Conservation (phyloP, 2,113 vertebrate species). For the Percopsis transmontana region DNA sequence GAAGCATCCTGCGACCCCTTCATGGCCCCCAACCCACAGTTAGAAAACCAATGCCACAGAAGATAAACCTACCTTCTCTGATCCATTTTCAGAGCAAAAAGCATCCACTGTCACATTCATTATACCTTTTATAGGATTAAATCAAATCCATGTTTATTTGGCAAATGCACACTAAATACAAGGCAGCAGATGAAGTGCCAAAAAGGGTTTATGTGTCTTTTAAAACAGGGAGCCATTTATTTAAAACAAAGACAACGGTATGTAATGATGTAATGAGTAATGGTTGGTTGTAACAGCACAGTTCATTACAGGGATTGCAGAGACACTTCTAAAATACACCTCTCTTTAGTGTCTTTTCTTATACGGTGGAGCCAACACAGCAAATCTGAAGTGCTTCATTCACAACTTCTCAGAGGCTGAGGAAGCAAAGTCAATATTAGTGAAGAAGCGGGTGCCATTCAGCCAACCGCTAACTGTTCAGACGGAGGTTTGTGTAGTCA, state of each 20-base stretch:
- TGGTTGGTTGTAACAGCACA: not conserved
- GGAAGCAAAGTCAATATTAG: conserved; percentile 65
- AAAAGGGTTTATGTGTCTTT: no score
- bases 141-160: no score
- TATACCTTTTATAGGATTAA: not conserved
- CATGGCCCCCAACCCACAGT: no score
- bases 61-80: no score
- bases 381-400: conserved; percentile 50
- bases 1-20: no score
- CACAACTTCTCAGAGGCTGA: conserved; percentile 50
- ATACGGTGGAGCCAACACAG: not conserved
- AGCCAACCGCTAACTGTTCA: conserved; percentile 43
- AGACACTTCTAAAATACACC: not conserved
- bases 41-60: no score
- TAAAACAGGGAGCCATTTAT: no score
- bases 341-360: not conserved
- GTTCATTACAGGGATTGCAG: not conserved
- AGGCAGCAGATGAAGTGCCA: no score
- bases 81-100: conserved; percentile 15
- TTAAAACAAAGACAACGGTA: no score
- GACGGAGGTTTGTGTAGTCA: conserved; percentile 45
- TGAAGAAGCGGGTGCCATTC: conserved; percentile 32
- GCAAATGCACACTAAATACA: no score
- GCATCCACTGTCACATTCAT: conserved; percentile 5
- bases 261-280: not conserved